Evolutionary conservation across 2,113 vertebrate genomes (phyloP).

Genomic region (Cynopterus brachyotis): DNA sequence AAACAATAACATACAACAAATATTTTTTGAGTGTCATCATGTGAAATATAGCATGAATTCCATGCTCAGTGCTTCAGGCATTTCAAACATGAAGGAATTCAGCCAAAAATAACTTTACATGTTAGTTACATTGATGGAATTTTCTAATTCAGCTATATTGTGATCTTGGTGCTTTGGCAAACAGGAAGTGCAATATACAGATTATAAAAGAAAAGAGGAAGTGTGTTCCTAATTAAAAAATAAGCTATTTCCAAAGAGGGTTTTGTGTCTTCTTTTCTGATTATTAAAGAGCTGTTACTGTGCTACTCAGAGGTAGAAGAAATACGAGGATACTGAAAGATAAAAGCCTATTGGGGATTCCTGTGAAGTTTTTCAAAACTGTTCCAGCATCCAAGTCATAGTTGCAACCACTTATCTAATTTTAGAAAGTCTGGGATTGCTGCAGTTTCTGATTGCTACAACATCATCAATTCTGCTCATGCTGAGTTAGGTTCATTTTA

Average conservation of each 20-base stretch:
- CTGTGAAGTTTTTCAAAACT: neutral
- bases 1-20: neutral
- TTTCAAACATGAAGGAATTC: neutral
- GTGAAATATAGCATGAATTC: neutral
- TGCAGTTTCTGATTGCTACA: neutral
- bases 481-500: conserved; percentile 18
- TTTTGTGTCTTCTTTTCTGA: neutral
- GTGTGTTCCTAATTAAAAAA: neutral
- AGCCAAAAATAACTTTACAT: neutral
- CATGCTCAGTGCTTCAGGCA: neutral
- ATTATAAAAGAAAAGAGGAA: neutral
- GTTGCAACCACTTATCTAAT: neutral
- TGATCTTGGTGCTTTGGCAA: neutral
- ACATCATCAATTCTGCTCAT: conserved; percentile 3
- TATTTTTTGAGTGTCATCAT: neutral
- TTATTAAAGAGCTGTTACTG: neutral
- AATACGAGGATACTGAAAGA: neutral
- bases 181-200: neutral
- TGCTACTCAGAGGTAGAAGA: neutral
- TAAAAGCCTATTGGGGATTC: neutral
- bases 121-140: neutral
- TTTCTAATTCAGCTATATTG: neutral
- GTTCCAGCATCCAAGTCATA: neutral
- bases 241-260: neutral
- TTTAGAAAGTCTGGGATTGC: neutral